Evolutionary conservation across 2,113 vertebrate species (phyloP), one percentile per base, ranked within the genome.

Genomic region (Salminus brasiliensis): DNA sequence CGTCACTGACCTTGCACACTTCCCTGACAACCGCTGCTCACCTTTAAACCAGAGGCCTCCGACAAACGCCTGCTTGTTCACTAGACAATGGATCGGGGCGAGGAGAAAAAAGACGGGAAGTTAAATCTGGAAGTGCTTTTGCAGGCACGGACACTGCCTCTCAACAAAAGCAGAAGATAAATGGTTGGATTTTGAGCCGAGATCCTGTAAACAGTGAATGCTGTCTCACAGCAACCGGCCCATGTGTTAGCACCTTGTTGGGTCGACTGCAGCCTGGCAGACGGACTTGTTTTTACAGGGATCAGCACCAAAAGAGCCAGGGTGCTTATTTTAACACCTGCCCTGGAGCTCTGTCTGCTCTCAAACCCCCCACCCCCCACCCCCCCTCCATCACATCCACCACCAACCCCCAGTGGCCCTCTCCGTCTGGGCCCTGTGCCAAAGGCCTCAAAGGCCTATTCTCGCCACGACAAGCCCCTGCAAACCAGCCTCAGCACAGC

Each of bases 251-350:
- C 81, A 83, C 81, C 84, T 85, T 81, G 84, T 81, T 78, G 81
- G 81, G 78, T 81, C 52, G 81, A 74, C 78, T 83, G 77, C 77
- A 74, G 81, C 57, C 74, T 83, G 78, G 78, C 81, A 85, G 81
- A 85, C 78, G 81, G 81, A 72, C 74, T 80, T 85, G 81, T 85
- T 85, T 85, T 85, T 81, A 81, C 81, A 85, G 81, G 79, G 84
- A 83, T 83, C 78, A 85, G 84, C 78, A 69, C 68, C 53, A 69
- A 83, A 73, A 83, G 78, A 81, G 78, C 92, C 89, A 85, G 92
- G 89, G 88, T 86, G 86, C 89, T 91, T 92, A 92, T 94, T 94
- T 93, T 92, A 91, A 93, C 94, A 93, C 91, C 93, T 92, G 91
- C 93, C 93, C 81, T 73, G 88, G 89, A 91, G 92, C 93, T 88